Conservation (phyloP, 2,113 vertebrate species). For the Psammodynastes pulverulentus region DNA sequence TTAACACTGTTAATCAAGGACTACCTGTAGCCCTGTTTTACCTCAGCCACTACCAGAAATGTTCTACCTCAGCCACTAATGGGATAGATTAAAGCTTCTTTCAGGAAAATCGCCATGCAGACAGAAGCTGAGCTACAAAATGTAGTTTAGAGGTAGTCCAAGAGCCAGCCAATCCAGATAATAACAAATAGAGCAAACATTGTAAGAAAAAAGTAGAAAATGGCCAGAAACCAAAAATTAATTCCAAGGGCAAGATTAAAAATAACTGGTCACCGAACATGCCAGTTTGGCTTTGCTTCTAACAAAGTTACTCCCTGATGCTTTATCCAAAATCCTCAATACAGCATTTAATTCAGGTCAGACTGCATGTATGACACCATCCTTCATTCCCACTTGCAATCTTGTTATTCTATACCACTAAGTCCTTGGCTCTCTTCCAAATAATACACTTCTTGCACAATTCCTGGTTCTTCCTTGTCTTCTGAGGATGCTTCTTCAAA, state of each 20-base stretch:
- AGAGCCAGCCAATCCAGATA: background rate
- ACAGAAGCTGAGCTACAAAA: background rate
- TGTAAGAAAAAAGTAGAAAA: background rate
- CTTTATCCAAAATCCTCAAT: background rate
- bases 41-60: background rate
- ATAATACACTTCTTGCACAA: background rate
- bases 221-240: background rate
- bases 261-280: background rate
- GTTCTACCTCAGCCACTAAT: background rate
- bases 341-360: background rate
- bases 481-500: background rate
- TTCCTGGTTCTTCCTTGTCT: background rate
- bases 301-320: background rate
- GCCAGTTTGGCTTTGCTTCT: background rate
- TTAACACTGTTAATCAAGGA: background rate
- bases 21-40: background rate
- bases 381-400: background rate
- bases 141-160: background rate
- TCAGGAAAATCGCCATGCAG: background rate
- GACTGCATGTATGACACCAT: background rate
- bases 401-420: background rate
- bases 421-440: background rate
- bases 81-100: background rate
- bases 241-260: background rate
- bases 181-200: background rate